phyloP scores from a whole-genome alignment of 2,888 invertebrate genomes.

The Isoperla grammatica region DNA sequence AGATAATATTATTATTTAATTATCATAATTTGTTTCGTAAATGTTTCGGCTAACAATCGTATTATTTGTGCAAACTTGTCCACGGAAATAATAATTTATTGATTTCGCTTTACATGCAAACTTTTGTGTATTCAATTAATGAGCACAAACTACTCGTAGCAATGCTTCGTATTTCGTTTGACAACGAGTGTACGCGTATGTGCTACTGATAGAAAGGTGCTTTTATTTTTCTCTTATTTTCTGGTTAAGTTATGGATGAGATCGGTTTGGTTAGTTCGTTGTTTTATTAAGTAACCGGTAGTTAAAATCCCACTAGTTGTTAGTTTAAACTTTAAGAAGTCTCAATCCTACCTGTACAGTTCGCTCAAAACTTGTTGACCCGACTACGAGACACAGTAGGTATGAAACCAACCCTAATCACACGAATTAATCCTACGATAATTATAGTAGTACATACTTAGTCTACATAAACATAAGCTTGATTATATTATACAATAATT shows the following conservation, averaged over 20 bases:
- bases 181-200: background rate
- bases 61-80: too few species aligned
- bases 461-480: background rate
- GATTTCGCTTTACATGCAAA: too few species aligned
- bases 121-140: too few species aligned
- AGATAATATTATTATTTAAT: too few species aligned
- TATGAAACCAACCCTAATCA: too few species aligned
- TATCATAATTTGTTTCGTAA: too few species aligned
- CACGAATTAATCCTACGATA: too few species aligned
- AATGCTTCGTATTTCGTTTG: constrained; percentile 28
- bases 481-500: background rate
- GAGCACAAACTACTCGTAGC: too few species aligned
- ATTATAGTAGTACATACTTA: background rate
- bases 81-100: too few species aligned
- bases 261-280: constrained; percentile 21
- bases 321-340: constrained; percentile 17
- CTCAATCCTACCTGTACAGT: constrained; percentile 19
- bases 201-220: constrained; percentile 2
- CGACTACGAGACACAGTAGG: too few species aligned
- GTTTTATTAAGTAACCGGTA: constrained; percentile 19
- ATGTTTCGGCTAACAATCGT: too few species aligned
- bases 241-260: constrained; percentile 22
- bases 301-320: constrained; percentile 16
- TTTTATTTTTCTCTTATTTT: constrained; percentile 13
- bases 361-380: background rate